Conservation (phyloP, 2,113 vertebrate species). For the Ailurus styani region DNA sequence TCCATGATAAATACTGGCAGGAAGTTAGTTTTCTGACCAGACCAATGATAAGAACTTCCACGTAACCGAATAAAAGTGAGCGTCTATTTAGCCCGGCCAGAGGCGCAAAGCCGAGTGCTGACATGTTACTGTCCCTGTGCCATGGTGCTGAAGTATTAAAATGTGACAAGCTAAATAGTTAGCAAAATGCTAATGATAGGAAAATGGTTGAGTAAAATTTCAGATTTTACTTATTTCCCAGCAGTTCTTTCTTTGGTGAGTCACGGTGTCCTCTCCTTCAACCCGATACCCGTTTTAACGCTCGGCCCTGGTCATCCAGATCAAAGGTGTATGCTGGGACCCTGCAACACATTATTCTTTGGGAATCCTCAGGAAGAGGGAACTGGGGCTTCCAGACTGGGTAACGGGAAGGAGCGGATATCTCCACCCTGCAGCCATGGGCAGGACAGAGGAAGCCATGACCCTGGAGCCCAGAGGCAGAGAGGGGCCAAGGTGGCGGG, state of each 20-base stretch:
- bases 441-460: neutral
- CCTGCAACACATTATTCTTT: neutral
- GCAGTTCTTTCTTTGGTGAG: neutral
- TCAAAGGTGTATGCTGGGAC: rapidly evolving
- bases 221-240: neutral
- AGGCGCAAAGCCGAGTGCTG: neutral
- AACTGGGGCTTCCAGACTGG: neutral
- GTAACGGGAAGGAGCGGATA: neutral
- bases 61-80: neutral
- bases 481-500: neutral
- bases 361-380: neutral
- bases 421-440: neutral
- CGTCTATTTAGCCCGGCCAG: rapidly evolving
- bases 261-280: neutral
- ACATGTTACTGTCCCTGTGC: neutral
- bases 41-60: neutral
- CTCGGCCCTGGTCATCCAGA: neutral
- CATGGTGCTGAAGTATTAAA: neutral
- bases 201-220: neutral
- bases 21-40: neutral
- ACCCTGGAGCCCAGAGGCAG: neutral
- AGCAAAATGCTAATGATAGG: neutral
- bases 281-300: neutral
- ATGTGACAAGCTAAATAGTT: neutral
- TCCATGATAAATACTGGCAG: neutral